Base-by-base conservation (phyloP, 2,888 invertebrate species). In the Baronia brevicornis region DNA sequence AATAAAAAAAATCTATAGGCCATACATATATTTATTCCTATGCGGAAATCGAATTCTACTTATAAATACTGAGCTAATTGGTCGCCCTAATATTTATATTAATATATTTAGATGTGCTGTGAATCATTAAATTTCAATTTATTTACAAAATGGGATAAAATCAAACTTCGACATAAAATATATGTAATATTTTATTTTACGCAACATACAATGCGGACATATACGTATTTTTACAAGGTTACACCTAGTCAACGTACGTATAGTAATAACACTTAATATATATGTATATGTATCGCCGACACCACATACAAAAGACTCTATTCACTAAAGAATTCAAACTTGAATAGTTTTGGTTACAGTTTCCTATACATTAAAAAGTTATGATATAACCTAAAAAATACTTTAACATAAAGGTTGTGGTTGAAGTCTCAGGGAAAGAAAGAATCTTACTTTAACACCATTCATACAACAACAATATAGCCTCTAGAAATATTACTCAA, bases 171-270 rank as follows among this genome's bases (percentile, higher is more conserved):
- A 8, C 1, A 26, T 41, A 51, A 55, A 48, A 53, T 48, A 51
- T 50, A 52, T 47, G 50, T 54, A 53, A 48, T 38, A 41, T 41
- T 45, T 46, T 48, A 51, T 41, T 58, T 52, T 48, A 54, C 42
- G 47, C 41, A 46, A 51, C 50, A 49, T 51, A 38, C 36, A 41
- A 49, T 53, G 55, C 50, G 59, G 44, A 51, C 52, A 56, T 48
- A 55, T 59, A 55, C 48, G 51, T 53, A 47, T 36, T 58, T 37
- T 41, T 39, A 37, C 50, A 52, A 50, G 44, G 59, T 59, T 66
- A 68, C 49, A 68, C 64, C 58, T 68, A 67, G 60, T 63, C 60
- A 72, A 73, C 72, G 66, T 65, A 62, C 59, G 43, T 48, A 54
- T 60, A 48, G 40, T 44, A 53, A 51, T 60, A 57, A 59, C 53